phyloP scores from a whole-genome alignment of 2,113 vertebrate species.

The Oplegnathus fasciatus region DNA sequence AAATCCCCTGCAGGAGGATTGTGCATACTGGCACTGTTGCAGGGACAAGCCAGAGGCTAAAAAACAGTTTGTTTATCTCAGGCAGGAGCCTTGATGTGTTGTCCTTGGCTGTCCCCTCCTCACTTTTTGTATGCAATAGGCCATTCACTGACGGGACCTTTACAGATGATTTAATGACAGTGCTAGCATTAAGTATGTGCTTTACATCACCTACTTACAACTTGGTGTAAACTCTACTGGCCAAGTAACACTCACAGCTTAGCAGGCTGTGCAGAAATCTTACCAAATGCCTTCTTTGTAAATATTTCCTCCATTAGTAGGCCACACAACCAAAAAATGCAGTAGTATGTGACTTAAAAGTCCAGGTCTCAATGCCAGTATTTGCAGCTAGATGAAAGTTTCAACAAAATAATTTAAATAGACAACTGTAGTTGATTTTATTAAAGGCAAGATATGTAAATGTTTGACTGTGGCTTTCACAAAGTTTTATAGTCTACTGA shows the following conservation, averaged over 20 bases:
- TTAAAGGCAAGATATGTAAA: not conserved
- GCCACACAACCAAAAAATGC: not conserved
- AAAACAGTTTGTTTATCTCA: conserved; percentile 70
- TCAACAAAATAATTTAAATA: not conserved
- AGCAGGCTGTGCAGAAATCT: not conserved
- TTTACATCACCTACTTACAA: conserved; percentile 24
- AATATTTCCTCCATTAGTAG: not conserved
- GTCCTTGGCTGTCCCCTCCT: conserved; percentile 42
- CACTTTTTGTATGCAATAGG: conserved; percentile 22
- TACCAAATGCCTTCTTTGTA: not conserved
- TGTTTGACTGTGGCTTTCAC: not conserved
- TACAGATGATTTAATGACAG: conserved; percentile 24
- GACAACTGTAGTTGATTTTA: not conserved
- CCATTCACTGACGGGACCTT: conserved; percentile 33
- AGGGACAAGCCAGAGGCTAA: conserved; percentile 34
- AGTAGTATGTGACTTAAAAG: not conserved
- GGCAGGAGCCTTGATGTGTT: conserved; percentile 49
- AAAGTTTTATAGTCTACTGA: too few relatives aligned
- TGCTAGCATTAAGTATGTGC: conserved; percentile 2
- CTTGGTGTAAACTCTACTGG: not conserved
- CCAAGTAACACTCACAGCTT: not conserved
- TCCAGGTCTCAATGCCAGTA: not conserved
- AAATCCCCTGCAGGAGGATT: conserved; percentile 41
- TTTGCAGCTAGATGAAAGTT: not conserved
- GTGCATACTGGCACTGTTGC: conserved; percentile 34